Base-by-base conservation (phyloP, 2,113 vertebrate species). In the Chauna torquata region DNA sequence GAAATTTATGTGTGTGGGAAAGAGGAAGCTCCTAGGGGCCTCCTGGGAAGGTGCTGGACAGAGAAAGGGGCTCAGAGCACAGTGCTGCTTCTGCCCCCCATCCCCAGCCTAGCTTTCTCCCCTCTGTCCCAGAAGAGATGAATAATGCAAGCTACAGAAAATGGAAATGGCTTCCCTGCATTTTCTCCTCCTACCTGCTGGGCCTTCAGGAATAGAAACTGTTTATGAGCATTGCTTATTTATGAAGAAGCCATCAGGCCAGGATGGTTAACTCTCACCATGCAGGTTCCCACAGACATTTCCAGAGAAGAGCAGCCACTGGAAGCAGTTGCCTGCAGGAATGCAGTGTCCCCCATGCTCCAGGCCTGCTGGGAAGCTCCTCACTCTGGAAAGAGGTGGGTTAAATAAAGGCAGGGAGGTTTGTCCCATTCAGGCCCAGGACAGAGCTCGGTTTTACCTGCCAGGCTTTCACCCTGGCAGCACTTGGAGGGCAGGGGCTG, bases 111-210 rank as follows among this genome's bases (percentile, higher is more conserved):
- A 16, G 45, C 76, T 68, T 59, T 64, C 50, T 52, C 16, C 23
- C 54, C 42, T 28, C n/a, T 22, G 19, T 47, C 90, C 70, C 85
- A 40, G 52, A 16, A 91, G 44, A 38, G 3, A 95, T 86, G 40
- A 93, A 91, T 89, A 94, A 94, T 89, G 57, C 88, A 86, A 75
- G 59, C 57, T 71, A 76, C 55, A 78, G 80, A 72, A 94, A 86
- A 77, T 49, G 10, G 65, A 91, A 95, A 82, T 8, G 74, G 65
- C 61, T 69, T 84, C 52, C 59, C 49, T 38, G 57, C 58, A 71
- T 78, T 82, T 81, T 64, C 80, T 81, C 57, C 74, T 94, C 84
- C 83, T 72, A 52, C 59, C 24, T 76, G 38, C 80, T 61, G 34
- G 65, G 57, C 74, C 86, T 61, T 82, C 62, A 84, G 72, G 44